These are phyloP conservation scores for Daubentonia madagascariensis DNA, from an alignment of 2,113 vertebrate species.

Conservation along the genomic window DNA sequence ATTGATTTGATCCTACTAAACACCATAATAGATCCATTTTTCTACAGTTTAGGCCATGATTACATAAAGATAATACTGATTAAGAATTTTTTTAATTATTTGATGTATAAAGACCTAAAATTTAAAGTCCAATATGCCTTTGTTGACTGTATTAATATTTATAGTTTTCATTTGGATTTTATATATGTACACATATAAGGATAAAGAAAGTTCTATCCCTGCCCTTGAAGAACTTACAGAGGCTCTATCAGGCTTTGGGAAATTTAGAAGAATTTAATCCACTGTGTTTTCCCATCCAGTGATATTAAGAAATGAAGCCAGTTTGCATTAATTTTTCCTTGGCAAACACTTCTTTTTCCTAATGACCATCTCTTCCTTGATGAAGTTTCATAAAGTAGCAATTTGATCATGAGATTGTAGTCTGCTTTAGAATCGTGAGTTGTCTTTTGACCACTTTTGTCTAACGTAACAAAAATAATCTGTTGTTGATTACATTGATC, in stretches of 20 bases:
- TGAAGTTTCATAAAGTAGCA: not conserved
- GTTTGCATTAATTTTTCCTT: not conserved
- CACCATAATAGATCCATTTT: not conserved
- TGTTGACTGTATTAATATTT: not conserved
- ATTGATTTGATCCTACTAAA: not conserved
- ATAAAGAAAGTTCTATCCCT: not conserved
- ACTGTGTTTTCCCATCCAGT: not conserved
- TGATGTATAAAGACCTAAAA: not conserved
- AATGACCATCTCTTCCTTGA: not conserved
- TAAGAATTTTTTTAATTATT: not conserved
- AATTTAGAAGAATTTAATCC: not conserved
- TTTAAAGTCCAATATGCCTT: not conserved
- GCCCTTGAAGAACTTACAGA: not conserved
- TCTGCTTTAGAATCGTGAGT: not conserved
- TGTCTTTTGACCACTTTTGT: not conserved
- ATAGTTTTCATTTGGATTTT: slow-evolving; percentile 29
- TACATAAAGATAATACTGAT: not conserved
- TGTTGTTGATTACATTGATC: not conserved
- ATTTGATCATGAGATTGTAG: not conserved
- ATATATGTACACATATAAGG: not conserved
- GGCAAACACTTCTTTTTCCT: not conserved
- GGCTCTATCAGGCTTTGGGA: not conserved
- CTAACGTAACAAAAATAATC: slow-evolving; percentile 29
- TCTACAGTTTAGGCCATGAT: not conserved
- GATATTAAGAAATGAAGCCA: not conserved